Evolutionary conservation across 2,113 vertebrate species (phyloP).

Genomic region (Regulus satrapa): DNA sequence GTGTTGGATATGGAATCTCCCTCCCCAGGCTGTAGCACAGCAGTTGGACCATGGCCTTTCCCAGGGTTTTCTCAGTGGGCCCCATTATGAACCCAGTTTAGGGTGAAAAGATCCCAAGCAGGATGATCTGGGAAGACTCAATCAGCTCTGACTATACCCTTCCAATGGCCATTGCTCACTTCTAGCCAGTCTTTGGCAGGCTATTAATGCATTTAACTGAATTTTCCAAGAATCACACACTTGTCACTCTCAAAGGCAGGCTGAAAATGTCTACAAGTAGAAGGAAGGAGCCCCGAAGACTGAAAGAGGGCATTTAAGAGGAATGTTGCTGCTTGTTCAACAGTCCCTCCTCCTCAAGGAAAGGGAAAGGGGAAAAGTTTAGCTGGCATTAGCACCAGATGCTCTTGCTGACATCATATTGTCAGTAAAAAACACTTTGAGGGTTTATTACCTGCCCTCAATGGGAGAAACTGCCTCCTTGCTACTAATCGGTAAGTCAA

Average conservation of each 20-base stretch:
- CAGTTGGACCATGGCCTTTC: not conserved
- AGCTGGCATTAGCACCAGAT: not conserved
- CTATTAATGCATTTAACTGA: not conserved
- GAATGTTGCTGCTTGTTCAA: not conserved
- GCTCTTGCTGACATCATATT: not conserved
- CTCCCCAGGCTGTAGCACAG: not conserved
- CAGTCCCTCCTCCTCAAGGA: not conserved
- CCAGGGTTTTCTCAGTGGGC: not conserved
- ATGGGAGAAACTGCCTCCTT: not conserved
- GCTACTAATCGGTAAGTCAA: not conserved
- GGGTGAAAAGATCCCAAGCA: not conserved
- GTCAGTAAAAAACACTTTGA: not conserved
- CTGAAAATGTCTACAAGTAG: not conserved
- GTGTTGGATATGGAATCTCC: not conserved
- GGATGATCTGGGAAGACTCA: not conserved
- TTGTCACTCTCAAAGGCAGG: not conserved
- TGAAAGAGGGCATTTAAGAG: not conserved
- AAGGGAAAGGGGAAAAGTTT: not conserved
- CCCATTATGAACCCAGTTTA: not conserved
- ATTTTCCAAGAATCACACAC: not conserved
- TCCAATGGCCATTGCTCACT: not conserved
- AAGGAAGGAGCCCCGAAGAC: not conserved
- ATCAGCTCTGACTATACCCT: not conserved
- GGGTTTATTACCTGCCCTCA: not conserved
- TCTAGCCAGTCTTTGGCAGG: not conserved